phyloP scores from a whole-genome alignment of 2,888 invertebrate species.

The Agelastica alni region DNA sequence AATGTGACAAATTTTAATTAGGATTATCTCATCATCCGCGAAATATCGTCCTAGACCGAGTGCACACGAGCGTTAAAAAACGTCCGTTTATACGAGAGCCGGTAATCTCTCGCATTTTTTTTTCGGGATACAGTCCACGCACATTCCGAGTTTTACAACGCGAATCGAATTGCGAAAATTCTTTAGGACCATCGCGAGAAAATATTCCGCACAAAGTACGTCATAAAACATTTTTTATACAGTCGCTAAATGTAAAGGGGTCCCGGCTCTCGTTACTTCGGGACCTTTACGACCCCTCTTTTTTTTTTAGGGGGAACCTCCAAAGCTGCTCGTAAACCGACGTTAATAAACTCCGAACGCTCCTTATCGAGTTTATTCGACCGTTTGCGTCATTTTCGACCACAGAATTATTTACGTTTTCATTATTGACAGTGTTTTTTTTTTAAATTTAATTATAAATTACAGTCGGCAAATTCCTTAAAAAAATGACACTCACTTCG shows the following conservation, averaged over 20 bases:
- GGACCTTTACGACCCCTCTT: slow-evolving; percentile 14
- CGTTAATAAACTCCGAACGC: slow-evolving; percentile 16
- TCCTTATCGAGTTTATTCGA: slow-evolving; percentile 11
- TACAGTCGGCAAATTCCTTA: no score
- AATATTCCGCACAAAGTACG: slow-evolving; percentile 6
- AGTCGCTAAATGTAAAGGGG: slow-evolving; percentile 13
- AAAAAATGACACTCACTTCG: no score
- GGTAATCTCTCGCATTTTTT: no score
- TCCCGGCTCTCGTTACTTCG: slow-evolving; percentile 6
- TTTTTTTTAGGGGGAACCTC: slow-evolving; percentile 12
- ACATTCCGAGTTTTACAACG: neutral
- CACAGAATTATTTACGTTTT: neutral
- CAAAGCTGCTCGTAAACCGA: slow-evolving; percentile 11
- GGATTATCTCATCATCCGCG: no score
- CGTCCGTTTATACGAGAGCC: no score
- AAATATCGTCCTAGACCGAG: no score
- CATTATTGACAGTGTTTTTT: no score
- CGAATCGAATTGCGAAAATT: neutral
- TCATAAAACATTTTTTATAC: slow-evolving; percentile 16
- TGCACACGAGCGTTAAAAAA: no score
- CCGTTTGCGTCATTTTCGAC: neutral
- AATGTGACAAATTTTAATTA: no score
- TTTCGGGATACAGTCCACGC: neutral
- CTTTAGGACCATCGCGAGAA: neutral
- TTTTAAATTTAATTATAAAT: no score